Percentiles rank a stretch among this genome's conserved stretches.
phyloP scores from a whole-genome alignment of 2,888 invertebrate species.

The Lepas anatifera region DNA sequence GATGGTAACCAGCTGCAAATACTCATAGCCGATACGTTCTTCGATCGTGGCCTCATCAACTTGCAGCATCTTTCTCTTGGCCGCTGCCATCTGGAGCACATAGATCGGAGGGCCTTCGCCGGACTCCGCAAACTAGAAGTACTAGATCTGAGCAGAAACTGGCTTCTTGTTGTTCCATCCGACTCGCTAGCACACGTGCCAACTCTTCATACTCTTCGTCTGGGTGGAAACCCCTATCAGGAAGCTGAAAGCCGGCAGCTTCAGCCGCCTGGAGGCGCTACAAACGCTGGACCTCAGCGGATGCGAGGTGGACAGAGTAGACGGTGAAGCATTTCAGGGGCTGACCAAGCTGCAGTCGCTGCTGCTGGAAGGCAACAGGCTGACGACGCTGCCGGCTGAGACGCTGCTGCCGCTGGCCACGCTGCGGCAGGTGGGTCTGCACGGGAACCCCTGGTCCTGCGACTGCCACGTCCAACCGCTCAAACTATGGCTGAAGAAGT shows the following conservation, averaged over 20 bases:
- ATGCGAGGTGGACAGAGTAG: conserved; percentile 55
- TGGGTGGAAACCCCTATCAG: conserved; percentile 63
- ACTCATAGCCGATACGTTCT: conserved; percentile 68
- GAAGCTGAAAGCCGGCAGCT: conserved; percentile 52
- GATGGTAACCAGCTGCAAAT: conserved; percentile 76
- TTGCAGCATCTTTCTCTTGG: conserved; percentile 74
- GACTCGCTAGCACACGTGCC: conserved; percentile 65
- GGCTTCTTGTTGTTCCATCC: conserved; percentile 65
- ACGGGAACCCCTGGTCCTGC: conserved; percentile 73
- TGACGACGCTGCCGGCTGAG: conserved; percentile 51
- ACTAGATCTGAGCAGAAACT: conserved; percentile 73
- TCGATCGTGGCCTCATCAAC: conserved; percentile 65
- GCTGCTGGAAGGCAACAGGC: conserved; percentile 59
- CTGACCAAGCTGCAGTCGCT: conserved; percentile 63
- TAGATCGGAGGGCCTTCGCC: conserved; percentile 69
- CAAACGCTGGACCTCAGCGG: conserved; percentile 58
- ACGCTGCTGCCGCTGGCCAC: conserved; percentile 54
- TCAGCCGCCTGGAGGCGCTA: conserved; percentile 43
- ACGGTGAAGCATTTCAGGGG: conserved; percentile 56
- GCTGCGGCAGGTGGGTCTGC: conserved; percentile 59
- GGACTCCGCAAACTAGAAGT: conserved; percentile 81
- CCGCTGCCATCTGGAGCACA: conserved; percentile 70
- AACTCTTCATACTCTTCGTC: conserved; percentile 61
- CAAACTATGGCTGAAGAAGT: conserved; percentile 28
- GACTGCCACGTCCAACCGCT: conserved; percentile 60